These are phyloP conservation scores for Eciton burchellii DNA, from an alignment of 1,140 invertebrate species.

Conservation along the genomic window DNA sequence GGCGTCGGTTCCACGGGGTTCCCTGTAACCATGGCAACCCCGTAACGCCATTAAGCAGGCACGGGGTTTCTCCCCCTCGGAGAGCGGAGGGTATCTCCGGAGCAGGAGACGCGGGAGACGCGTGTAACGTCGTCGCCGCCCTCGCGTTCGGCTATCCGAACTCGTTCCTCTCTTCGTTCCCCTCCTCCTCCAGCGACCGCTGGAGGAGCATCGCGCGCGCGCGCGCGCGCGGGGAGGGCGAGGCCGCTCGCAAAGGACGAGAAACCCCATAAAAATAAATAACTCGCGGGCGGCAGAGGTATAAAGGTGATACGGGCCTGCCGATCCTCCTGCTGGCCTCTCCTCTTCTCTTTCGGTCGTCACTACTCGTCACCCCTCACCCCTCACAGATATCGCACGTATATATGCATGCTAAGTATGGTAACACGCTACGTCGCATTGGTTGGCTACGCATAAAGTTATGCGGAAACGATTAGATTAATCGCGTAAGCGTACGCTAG, in stretches of 20 bases:
- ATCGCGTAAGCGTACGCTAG: too few relatives aligned
- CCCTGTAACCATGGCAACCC: slow-evolving; percentile 83
- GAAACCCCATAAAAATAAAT: slow-evolving; percentile 85
- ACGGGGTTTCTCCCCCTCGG: slow-evolving; percentile 67
- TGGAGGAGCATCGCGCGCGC: slow-evolving; percentile 71
- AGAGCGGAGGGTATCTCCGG: slow-evolving; percentile 23
- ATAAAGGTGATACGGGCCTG: slow-evolving; percentile 77
- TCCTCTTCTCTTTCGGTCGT: background rate
- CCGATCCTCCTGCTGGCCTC: background rate
- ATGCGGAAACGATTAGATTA: background rate
- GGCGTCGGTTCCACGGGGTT: slow-evolving; percentile 81
- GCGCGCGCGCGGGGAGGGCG: background rate
- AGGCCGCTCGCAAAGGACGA: slow-evolving; percentile 38
- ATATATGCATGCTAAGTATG: slow-evolving; percentile 13
- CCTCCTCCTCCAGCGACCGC: slow-evolving; percentile 57
- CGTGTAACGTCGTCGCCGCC: slow-evolving; percentile 33
- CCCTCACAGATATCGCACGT: too few relatives aligned
- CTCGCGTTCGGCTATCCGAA: slow-evolving; percentile 28
- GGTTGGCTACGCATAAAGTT: slow-evolving; percentile 1
- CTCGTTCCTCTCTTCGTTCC: slow-evolving; percentile 31
- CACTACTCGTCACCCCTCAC: background rate
- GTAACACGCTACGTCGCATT: slow-evolving; percentile 19
- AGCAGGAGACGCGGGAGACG: slow-evolving; percentile 58
- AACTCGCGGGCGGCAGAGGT: slow-evolving; percentile 76
- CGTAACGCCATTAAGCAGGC: slow-evolving; percentile 84